Evolutionary conservation across 2,797 vertebrate genomes (phyloP).

Genomic region (Mustela erminea): DNA sequence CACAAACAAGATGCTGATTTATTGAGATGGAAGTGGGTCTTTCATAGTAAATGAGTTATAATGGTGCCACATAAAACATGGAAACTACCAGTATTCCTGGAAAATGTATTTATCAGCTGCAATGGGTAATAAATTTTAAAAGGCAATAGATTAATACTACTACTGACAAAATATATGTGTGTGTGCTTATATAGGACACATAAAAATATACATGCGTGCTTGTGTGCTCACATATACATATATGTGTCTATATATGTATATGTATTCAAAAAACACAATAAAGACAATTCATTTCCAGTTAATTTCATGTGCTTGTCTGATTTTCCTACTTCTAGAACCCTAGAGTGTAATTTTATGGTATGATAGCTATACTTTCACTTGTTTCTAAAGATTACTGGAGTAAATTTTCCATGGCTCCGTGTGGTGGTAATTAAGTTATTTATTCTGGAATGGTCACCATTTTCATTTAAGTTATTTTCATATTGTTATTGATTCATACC

Average conservation of each 20-base stretch:
- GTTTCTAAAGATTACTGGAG: background rate
- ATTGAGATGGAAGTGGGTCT: background rate
- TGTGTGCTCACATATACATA: no score
- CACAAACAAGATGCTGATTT: background rate
- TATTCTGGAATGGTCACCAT: constrained; percentile 15
- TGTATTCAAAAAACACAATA: background rate
- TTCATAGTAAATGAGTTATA: constrained; percentile 38
- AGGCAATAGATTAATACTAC: background rate
- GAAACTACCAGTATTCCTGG: background rate
- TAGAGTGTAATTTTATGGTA: background rate
- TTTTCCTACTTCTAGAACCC: constrained; percentile 43
- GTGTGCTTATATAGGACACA: background rate
- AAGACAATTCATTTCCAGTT: background rate
- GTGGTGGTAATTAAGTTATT: constrained; percentile 23
- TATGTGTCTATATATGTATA: background rate
- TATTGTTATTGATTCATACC: background rate
- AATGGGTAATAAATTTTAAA: background rate
- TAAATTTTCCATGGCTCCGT: background rate
- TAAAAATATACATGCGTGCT: background rate
- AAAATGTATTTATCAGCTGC: constrained; percentile 27
- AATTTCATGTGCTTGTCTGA: background rate
- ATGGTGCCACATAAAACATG: background rate
- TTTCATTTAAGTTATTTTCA: constrained; percentile 60
- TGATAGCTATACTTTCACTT: background rate
- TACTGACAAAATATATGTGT: background rate